A percentile compares a stretch with the other conserved stretches of the same genome.
Evolutionary conservation across 2,888 invertebrate genomes (phyloP).

Genomic region (Argyresthia goedartella): DNA sequence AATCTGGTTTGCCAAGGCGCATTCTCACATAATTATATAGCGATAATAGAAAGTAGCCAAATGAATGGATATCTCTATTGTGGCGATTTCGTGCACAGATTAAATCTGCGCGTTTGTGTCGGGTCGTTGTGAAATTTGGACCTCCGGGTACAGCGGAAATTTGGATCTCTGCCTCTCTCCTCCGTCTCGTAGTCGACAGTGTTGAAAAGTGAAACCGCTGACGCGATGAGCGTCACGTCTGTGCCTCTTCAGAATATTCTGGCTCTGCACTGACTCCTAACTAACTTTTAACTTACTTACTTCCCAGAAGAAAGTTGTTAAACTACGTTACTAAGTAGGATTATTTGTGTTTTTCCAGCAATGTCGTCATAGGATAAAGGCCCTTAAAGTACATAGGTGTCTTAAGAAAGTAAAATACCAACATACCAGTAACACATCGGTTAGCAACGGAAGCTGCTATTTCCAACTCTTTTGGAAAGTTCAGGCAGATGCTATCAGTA

Average conservation of each 20-base stretch:
- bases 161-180: slow-evolving; percentile 51
- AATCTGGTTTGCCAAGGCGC: neutral
- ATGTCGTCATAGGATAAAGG: neutral
- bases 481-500: too few relatives aligned
- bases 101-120: slow-evolving; percentile 34
- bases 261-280: slow-evolving; percentile 27
- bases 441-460: neutral
- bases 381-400: neutral
- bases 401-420: neutral
- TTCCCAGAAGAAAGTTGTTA: too few relatives aligned
- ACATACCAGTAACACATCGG: neutral
- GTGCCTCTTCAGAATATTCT: slow-evolving; percentile 49
- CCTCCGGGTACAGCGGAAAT: slow-evolving; percentile 34
- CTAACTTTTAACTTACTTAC: too few relatives aligned
- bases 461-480: neutral
- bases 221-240: slow-evolving; percentile 51
- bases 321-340: too few relatives aligned
- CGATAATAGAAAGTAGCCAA: neutral
- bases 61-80: slow-evolving; percentile 17
- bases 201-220: slow-evolving; percentile 65
- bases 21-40: neutral
- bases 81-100: slow-evolving; percentile 29
- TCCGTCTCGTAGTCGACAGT: slow-evolving; percentile 19
- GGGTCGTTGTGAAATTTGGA: slow-evolving; percentile 63
- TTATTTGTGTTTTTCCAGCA: neutral